phyloP scores from a whole-genome alignment of 2,113 vertebrate species.

The Carassius carassius region DNA sequence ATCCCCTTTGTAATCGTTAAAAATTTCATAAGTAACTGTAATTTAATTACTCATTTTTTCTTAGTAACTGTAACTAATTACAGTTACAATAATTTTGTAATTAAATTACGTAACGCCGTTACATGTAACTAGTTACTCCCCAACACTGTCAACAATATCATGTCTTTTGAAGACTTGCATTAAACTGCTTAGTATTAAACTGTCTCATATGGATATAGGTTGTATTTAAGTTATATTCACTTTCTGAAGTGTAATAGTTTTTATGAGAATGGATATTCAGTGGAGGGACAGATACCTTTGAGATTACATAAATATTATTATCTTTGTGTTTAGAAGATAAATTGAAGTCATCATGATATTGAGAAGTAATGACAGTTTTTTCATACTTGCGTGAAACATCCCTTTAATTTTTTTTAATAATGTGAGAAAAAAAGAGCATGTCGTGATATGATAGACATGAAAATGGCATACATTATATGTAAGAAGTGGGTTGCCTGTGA shows the following conservation, averaged over 20 bases:
- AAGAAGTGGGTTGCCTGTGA: neutral
- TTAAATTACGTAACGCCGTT: too few species aligned
- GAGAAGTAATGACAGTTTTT: too few species aligned
- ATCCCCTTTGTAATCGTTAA: too few species aligned
- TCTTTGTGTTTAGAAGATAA: neutral
- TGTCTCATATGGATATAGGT: neutral
- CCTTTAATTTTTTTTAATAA: neutral
- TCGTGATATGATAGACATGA: neutral
- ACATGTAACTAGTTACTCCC: too few species aligned
- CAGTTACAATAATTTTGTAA: too few species aligned
- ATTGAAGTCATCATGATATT: neutral
- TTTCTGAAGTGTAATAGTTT: neutral
- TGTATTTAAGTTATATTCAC: neutral
- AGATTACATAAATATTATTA: neutral
- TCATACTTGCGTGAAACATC: neutral
- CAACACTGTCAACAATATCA: neutral
- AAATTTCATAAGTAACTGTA: too few species aligned
- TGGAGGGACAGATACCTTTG: neutral
- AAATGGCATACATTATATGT: neutral
- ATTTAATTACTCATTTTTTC: too few species aligned
- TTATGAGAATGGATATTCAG: neutral
- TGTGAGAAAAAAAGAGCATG: neutral
- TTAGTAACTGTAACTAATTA: too few species aligned
- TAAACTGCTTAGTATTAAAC: neutral
- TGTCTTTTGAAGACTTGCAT: neutral